Conservation (phyloP, 2,888 invertebrate species). For the Agriotes lineatus region DNA sequence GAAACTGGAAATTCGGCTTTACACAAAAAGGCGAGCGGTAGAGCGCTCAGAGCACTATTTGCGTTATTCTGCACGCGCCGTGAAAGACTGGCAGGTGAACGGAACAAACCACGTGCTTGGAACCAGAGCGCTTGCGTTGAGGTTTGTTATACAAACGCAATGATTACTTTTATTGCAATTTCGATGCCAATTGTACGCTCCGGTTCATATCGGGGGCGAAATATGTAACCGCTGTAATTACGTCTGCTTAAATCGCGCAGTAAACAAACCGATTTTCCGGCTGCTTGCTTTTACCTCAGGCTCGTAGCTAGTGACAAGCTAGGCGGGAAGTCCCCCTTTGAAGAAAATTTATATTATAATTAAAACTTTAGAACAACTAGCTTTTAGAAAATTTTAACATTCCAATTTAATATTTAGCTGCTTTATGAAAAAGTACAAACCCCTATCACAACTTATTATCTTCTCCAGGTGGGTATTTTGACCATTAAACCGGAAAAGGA, state of each 20-base stretch:
- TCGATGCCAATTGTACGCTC: conserved; percentile 13
- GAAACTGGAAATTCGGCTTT: not conserved
- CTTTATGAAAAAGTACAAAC: too few relatives aligned
- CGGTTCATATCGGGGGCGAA: conserved; percentile 8
- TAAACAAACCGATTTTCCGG: conserved; percentile 1
- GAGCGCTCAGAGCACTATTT: conserved; percentile 33
- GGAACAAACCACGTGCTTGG: conserved; percentile 51
- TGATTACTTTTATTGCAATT: conserved; percentile 28
- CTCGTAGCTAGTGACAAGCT: too few relatives aligned
- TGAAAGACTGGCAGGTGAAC: conserved; percentile 53
- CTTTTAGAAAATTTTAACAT: too few relatives aligned
- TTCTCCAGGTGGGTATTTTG: too few relatives aligned
- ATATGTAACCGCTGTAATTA: not conserved
- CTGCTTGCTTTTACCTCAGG: not conserved
- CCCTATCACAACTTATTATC: too few relatives aligned
- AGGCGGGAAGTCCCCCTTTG: too few relatives aligned
- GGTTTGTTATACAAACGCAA: conserved; percentile 21
- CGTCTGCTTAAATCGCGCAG: not conserved
- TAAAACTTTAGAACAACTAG: too few relatives aligned
- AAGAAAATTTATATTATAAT: too few relatives aligned
- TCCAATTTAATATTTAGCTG: too few relatives aligned
- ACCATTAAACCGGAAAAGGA: too few relatives aligned
- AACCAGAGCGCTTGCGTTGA: conserved; percentile 50
- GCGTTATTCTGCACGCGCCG: conserved; percentile 46
- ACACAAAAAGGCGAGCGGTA: not conserved